phyloP scores from a whole-genome alignment of 1,140 invertebrate species.

The Megathymus violae region DNA sequence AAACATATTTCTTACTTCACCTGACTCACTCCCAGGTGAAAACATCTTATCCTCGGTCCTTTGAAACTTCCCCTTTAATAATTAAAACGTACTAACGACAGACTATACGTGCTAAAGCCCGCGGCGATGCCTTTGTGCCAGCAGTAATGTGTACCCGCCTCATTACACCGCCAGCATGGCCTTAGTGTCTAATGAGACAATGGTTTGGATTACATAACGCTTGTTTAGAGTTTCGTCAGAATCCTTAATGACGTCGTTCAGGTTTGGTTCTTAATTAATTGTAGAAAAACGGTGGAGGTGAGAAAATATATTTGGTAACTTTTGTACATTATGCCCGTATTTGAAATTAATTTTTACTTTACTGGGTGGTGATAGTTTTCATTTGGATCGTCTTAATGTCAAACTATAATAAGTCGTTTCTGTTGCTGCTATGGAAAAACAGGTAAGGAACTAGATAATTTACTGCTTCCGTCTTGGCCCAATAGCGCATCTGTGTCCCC shows the following conservation, averaged over 20 bases:
- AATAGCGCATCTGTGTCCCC: no score
- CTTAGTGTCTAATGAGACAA: conserved; percentile 30
- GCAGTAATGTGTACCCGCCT: conserved; percentile 43
- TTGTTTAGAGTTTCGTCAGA: conserved; percentile 12
- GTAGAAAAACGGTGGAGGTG: no score
- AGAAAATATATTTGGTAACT: no score
- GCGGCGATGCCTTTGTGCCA: conserved; percentile 55
- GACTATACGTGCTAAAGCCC: conserved; percentile 48
- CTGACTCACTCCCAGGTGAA: conserved; percentile 5
- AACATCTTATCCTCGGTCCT: conserved; percentile 35
- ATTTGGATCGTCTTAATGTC: no score
- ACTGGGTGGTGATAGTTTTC: no score
- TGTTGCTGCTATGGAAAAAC: no score
- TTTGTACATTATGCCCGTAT: no score
- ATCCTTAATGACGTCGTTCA: conserved; percentile 1
- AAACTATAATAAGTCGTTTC: no score
- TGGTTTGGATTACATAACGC: background rate
- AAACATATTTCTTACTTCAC: conserved; percentile 10
- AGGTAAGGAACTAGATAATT: no score
- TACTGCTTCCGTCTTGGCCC: no score
- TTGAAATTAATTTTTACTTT: no score
- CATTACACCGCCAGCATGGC: conserved; percentile 32
- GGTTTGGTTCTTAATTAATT: conserved; percentile 1
- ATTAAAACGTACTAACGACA: conserved; percentile 59
- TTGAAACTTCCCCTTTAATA: conserved; percentile 54